Conservation (phyloP, 2,797 vertebrate genomes). For the Gobionotothen gibberifrons region DNA sequence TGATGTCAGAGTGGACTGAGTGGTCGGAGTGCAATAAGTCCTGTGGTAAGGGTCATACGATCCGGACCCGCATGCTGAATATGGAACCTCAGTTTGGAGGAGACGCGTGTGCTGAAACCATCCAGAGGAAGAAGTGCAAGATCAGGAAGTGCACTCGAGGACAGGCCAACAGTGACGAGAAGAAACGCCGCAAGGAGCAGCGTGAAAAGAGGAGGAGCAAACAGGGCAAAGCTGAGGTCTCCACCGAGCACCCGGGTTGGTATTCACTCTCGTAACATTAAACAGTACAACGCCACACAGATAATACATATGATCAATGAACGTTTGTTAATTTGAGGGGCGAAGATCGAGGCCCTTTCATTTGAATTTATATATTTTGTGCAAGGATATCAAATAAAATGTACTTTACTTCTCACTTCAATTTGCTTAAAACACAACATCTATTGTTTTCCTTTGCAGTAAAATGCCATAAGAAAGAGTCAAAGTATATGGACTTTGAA, state of each 20-base stretch:
- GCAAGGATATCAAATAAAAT: too few species aligned
- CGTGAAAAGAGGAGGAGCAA: conserved; percentile 92
- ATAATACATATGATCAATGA: neutral
- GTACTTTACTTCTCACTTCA: too few species aligned
- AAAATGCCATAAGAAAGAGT: too few species aligned
- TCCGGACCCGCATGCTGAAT: conserved; percentile 92
- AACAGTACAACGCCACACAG: neutral
- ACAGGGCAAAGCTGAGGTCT: conserved; percentile 82
- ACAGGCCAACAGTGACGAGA: conserved; percentile 87
- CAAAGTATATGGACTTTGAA: too few species aligned
- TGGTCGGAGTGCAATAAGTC: conserved; percentile 99
- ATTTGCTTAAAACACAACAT: too few species aligned
- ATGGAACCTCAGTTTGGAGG: conserved; percentile 97
- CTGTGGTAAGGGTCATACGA: conserved; percentile 97
- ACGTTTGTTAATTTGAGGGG: too few species aligned
- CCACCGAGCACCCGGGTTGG: conserved; percentile 91
- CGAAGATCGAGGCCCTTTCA: too few species aligned
- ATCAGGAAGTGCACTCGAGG: conserved; percentile 92
- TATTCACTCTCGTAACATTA: rapidly evolving
- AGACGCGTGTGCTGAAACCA: conserved; percentile 89
- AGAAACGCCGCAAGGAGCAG: conserved; percentile 92
- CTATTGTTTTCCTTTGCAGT: too few species aligned
- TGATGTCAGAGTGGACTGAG: conserved; percentile 93
- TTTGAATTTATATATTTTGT: too few species aligned
- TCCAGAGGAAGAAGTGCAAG: conserved; percentile 95